Evolutionary conservation across 1,140 invertebrate species (phyloP).

Genomic region (Penaeus chinensis): DNA sequence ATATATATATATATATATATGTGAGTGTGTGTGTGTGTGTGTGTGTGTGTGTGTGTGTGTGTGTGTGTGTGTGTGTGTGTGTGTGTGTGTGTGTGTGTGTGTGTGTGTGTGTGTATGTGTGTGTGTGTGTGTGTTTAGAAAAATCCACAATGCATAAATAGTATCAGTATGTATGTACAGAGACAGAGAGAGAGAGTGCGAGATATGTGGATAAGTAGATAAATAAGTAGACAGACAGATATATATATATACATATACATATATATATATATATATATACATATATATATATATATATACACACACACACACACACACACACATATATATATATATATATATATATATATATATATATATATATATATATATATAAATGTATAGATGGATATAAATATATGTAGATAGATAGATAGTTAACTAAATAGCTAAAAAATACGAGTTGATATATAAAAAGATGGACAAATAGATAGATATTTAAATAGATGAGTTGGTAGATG

Average conservation of each 20-base stretch:
- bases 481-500: too few relatives aligned
- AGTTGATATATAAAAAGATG: too few relatives aligned
- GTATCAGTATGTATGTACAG: slow-evolving; percentile 2
- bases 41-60: not conserved
- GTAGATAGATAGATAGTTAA: too few relatives aligned
- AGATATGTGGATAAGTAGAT: not conserved
- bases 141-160: not conserved
- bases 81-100: slow-evolving; percentile 5
- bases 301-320: slow-evolving; percentile 19
- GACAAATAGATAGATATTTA: too few relatives aligned
- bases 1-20: slow-evolving; percentile 15
- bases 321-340: slow-evolving; percentile 21
- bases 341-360: not conserved
- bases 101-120: slow-evolving; percentile 1
- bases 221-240: not conserved
- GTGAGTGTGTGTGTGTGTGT: slow-evolving; percentile 21
- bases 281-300: slow-evolving; percentile 20
- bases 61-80: not conserved
- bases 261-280: not conserved
- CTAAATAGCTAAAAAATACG: too few relatives aligned
- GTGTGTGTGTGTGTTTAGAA: slow-evolving; percentile 12
- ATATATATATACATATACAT: slow-evolving; percentile 8
- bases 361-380: too few relatives aligned
- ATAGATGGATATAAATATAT: too few relatives aligned
- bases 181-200: not conserved